Evolutionary conservation across 2,888 invertebrate species (phyloP).

Genomic region (Latheticus oryzae): DNA sequence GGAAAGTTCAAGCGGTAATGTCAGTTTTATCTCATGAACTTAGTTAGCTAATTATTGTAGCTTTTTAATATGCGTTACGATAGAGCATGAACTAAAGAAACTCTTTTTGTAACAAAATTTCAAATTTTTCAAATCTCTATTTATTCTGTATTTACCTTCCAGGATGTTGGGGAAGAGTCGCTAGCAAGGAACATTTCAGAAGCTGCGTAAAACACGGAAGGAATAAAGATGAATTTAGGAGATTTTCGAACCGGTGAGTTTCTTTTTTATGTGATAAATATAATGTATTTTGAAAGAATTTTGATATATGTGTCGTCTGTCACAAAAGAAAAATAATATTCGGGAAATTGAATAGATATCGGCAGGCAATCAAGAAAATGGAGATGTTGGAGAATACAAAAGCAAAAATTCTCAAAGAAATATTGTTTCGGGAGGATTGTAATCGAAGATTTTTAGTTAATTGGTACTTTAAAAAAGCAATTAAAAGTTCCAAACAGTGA

Average conservation of each 20-base stretch:
- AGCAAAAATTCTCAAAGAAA: slow-evolving; percentile 35
- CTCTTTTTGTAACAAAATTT: slow-evolving; percentile 7
- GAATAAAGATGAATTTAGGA: slow-evolving; percentile 39
- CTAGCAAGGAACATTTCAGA: slow-evolving; percentile 28
- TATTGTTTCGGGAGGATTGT: slow-evolving; percentile 16
- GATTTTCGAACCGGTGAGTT: slow-evolving; percentile 41
- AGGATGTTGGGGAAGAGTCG: slow-evolving; percentile 35
- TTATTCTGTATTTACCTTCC: slow-evolving; percentile 32
- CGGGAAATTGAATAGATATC: slow-evolving; percentile 49
- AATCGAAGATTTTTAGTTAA: no score
- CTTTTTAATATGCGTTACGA: slow-evolving; percentile 51
- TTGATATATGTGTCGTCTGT: slow-evolving; percentile 47
- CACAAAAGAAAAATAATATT: slow-evolving; percentile 49
- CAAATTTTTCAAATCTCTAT: slow-evolving; percentile 1
- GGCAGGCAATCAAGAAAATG: slow-evolving; percentile 47
- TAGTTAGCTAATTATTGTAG: slow-evolving; percentile 52
- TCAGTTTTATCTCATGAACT: slow-evolving; percentile 55
- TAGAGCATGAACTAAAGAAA: slow-evolving; percentile 38
- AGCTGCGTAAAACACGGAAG: slow-evolving; percentile 24
- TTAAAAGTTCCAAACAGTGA: slow-evolving; percentile 44
- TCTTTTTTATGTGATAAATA: slow-evolving; percentile 43
- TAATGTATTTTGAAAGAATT: slow-evolving; percentile 45
- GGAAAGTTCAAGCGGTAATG: slow-evolving; percentile 54
- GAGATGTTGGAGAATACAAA: slow-evolving; percentile 42
- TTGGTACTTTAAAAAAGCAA: slow-evolving; percentile 38